Evolutionary conservation across 2,113 vertebrate genomes (phyloP).

Genomic region (Eurystomus gularis): DNA sequence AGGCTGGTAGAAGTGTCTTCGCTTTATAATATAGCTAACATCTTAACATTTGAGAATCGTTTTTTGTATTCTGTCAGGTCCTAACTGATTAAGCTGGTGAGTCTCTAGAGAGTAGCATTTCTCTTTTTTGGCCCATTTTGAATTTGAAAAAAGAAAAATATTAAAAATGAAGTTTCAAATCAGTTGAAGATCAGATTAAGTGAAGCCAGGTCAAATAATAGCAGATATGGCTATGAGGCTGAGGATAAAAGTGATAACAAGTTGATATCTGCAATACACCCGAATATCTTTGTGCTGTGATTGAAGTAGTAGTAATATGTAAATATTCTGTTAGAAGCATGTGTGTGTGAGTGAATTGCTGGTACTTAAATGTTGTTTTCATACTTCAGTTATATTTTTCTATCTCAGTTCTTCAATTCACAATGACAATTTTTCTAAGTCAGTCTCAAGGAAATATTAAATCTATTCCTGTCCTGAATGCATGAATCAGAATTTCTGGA

Average conservation of each 20-base stretch:
- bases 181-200: not conserved
- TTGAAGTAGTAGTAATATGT: not conserved
- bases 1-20: not conserved
- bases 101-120: not conserved
- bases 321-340: not conserved
- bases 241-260: not conserved
- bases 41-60: not conserved
- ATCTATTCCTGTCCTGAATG: not conserved
- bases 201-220: not conserved
- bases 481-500: not conserved
- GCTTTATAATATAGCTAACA: rapidly evolving
- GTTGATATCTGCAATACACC: not conserved
- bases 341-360: not conserved
- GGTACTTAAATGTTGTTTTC: not conserved
- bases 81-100: not conserved
- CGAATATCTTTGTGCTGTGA: not conserved
- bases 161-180: not conserved
- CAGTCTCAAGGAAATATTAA: not conserved
- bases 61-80: not conserved
- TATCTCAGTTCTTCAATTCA: not conserved
- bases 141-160: not conserved
- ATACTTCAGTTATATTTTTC: not conserved
- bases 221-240: not conserved
- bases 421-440: not conserved
- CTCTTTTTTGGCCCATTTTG: not conserved